phyloP scores from a whole-genome alignment of 2,888 invertebrate species.

The Ceriagrion tenellum region DNA sequence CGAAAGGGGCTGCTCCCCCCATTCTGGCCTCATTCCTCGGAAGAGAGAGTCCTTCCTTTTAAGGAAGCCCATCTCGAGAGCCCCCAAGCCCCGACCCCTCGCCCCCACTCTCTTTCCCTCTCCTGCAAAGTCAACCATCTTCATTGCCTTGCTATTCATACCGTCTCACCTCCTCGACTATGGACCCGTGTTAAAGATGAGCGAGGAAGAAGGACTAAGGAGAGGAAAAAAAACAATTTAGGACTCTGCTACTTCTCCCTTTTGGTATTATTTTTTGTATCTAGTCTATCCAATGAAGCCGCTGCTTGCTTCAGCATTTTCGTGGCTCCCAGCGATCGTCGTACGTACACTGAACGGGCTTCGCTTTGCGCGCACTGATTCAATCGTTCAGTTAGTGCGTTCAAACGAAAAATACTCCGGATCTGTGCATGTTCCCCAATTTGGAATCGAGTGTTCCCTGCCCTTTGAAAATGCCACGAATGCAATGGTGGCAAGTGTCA shows the following conservation, averaged over 20 bases:
- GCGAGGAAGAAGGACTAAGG: background rate
- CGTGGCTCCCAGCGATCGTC: background rate
- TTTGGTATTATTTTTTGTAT: background rate
- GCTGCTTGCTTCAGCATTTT: background rate
- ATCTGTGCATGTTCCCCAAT: background rate
- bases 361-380: background rate
- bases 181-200: background rate
- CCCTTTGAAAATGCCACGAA: too few relatives aligned
- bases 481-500: too few relatives aligned
- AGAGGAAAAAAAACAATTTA: background rate
- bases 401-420: background rate
- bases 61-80: background rate
- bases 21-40: background rate
- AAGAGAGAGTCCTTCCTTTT: background rate
- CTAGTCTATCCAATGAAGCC: background rate
- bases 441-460: too few relatives aligned
- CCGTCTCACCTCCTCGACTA: too few relatives aligned
- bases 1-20: background rate
- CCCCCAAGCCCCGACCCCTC: background rate
- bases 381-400: too few relatives aligned
- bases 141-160: conserved; percentile 41
- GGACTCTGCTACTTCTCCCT: background rate
- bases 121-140: background rate
- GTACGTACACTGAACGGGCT: background rate
- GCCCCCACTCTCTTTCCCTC: background rate